Percentiles rank a stretch among this genome's conserved stretches.
Evolutionary conservation across 2,888 invertebrate species (phyloP).

Genomic region (Eupithecia subumbrata): DNA sequence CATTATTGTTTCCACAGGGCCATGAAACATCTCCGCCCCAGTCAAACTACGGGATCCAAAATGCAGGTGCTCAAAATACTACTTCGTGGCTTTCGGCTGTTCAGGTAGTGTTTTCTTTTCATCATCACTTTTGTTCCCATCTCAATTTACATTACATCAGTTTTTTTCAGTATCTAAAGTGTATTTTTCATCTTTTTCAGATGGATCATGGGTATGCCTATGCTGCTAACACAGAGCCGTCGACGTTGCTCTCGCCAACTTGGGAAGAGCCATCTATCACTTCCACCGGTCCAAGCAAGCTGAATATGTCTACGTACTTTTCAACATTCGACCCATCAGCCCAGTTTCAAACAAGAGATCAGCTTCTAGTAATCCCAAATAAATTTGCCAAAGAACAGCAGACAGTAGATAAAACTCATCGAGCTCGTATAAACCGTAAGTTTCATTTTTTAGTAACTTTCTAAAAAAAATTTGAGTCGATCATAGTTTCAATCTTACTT

Average conservation of each 20-base stretch:
- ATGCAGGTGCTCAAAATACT: slow-evolving; percentile 17
- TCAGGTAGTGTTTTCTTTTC: slow-evolving; percentile 20
- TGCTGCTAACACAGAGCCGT: slow-evolving; percentile 18
- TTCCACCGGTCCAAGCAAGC: background rate
- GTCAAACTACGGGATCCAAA: slow-evolving; percentile 12
- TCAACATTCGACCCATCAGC: slow-evolving; percentile 38
- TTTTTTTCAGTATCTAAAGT: background rate
- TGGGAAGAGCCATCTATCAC: slow-evolving; percentile 19
- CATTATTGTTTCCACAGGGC: slow-evolving; percentile 21
- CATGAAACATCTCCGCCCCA: background rate
- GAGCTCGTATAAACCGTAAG: slow-evolving; percentile 51
- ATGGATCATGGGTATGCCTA: slow-evolving; percentile 28
- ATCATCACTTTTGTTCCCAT: background rate
- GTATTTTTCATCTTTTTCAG: slow-evolving; percentile 10
- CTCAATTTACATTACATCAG: background rate
- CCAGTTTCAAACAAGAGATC: slow-evolving; percentile 23
- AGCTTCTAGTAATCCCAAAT: slow-evolving; percentile 8
- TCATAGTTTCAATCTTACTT: background rate
- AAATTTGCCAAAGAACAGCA: slow-evolving; percentile 14
- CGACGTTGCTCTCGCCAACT: slow-evolving; percentile 22
- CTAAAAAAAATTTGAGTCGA: background rate
- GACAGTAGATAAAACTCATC: slow-evolving; percentile 37
- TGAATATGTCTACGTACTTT: slow-evolving; percentile 41
- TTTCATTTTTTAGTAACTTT: slow-evolving; percentile 15
- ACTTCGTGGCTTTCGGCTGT: slow-evolving; percentile 8